A percentile compares a stretch with the other conserved stretches of the same genome.
Evolutionary conservation across 2,113 vertebrate species (phyloP).

Genomic region (Hystrix brachyura): DNA sequence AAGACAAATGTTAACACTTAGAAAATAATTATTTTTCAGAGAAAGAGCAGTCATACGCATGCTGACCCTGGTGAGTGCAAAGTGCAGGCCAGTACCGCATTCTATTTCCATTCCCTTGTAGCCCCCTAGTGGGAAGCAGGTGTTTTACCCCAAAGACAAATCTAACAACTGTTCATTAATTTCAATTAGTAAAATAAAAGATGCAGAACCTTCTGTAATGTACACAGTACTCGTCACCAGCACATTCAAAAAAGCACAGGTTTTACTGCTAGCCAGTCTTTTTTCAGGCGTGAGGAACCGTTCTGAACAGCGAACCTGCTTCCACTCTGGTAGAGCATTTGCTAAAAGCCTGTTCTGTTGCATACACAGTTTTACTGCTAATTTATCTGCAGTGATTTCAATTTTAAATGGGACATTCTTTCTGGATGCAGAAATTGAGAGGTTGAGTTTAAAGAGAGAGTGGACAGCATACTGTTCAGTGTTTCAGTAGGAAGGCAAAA

Average conservation of each 20-base stretch:
- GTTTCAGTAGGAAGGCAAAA: neutral
- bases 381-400: neutral
- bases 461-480: neutral
- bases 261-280: neutral
- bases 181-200: slow-evolving; percentile 14
- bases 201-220: neutral
- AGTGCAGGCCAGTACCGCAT: neutral
- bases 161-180: neutral
- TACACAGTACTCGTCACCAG: neutral
- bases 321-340: neutral
- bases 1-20: neutral
- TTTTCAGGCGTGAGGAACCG: neutral
- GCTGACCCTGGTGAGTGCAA: neutral
- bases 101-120: neutral
- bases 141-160: neutral
- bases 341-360: neutral
- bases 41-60: neutral
- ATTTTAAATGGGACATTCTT: neutral
- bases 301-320: neutral
- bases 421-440: neutral
- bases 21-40: slow-evolving; percentile 35
- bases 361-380: neutral
- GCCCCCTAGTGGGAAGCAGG: neutral
- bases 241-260: neutral
- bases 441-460: neutral